Percentiles rank a stretch among this genome's conserved stretches.
Evolutionary conservation across 2,888 invertebrate species (phyloP).

Genomic region (Oligia latruncula): DNA sequence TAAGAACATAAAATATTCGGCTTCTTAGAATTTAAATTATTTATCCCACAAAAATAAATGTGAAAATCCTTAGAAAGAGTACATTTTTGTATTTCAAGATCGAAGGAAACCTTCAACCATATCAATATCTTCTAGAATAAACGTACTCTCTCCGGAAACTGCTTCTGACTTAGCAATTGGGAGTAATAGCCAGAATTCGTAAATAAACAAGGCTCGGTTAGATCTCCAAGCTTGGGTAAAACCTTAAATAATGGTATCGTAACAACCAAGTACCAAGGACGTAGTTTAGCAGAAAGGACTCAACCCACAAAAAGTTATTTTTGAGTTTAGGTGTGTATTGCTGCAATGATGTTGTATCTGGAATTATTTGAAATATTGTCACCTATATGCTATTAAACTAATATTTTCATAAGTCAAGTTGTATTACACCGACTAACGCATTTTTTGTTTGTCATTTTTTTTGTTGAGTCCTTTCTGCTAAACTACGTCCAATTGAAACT

Average conservation of each 20-base stretch:
- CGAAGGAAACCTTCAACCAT: neutral
- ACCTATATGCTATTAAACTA: no score
- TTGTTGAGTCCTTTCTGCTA: no score
- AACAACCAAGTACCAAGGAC: neutral
- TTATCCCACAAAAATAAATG: neutral
- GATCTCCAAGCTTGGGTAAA: slow-evolving; percentile 17
- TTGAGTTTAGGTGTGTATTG: no score
- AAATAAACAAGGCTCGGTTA: slow-evolving; percentile 24
- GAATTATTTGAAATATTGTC: no score
- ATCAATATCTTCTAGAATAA: slow-evolving; percentile 19
- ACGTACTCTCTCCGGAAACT: slow-evolving; percentile 13
- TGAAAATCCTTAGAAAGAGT: neutral
- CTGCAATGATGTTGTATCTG: no score
- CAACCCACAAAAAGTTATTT: no score
- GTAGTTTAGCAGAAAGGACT: no score
- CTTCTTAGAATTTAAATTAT: neutral
- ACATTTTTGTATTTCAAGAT: neutral
- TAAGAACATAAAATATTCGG: slow-evolving; percentile 7
- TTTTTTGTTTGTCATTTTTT: no score
- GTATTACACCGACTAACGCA: no score
- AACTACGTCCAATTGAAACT: neutral
- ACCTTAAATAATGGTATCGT: slow-evolving; percentile 13
- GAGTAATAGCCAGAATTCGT: slow-evolving; percentile 34
- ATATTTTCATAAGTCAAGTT: no score
- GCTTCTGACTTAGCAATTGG: slow-evolving; percentile 39